Base-by-base conservation (phyloP, 2,113 vertebrate genomes). In the Holacanthus passer region DNA sequence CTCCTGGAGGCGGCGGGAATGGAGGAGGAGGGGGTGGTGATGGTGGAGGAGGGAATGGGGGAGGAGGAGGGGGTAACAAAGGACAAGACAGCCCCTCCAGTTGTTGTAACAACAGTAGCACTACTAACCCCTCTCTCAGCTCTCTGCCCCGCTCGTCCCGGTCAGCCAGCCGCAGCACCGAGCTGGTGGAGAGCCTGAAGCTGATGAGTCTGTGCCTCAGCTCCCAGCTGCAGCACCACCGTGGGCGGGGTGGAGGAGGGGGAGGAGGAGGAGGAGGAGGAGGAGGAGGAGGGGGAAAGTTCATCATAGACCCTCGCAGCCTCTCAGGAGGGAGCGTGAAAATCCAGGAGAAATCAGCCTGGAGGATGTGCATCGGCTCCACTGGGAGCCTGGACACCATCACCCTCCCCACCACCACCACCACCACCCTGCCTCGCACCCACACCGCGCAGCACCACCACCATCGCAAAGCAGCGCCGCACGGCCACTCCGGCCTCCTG, bases 291-390 rank as follows among this genome's bases (percentile, higher is more conserved):
- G 55, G 84, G 2, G 89, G 96, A 16, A 96, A 94, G 80, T 97
- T 97, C 91, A 95, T 99, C 85, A 87, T 98, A 3, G 96, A 96
- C 87, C 96, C 97, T 3, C 95, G 95, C 87, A 82, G 95, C 12
- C 96, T 97, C 79, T 96, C 96, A 69, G 84, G 68, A 7, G 89
- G 77, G 22, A 96, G 96, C 12, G 95, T 98, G 32, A 97, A 96
- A 76, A 95, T 96, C 37, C 97, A 98, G 89, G 97, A 99, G 95
- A 98, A 97, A 66, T 97, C 97, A 0, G 76, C 94, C 0, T 98
- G 97, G 98, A 98, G 96, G 89, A 98, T 98, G 97, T 98, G 98
- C 79, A 95, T 99, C 64, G 94, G 93, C 74, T 96, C 97, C 32
- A 84, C 88, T 0, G 93, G 95, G 29, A 94, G 88, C 35, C 62